Conservation (phyloP, 2,797 vertebrate genomes). For the Rhinoraja longicauda region DNA sequence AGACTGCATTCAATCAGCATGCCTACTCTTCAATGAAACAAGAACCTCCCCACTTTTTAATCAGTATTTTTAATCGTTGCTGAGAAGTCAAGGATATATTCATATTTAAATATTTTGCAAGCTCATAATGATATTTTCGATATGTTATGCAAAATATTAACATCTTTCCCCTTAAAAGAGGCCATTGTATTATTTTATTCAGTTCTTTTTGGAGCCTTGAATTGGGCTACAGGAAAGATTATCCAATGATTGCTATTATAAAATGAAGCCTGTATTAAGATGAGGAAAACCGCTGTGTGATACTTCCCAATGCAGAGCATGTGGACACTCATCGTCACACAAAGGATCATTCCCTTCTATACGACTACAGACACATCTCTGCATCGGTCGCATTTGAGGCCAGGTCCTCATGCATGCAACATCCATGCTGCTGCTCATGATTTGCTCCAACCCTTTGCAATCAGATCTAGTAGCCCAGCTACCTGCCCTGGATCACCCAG, state of each 20-base stretch:
- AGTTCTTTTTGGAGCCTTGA: neutral
- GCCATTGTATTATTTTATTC: neutral
- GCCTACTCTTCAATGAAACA: neutral
- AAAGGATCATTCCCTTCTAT: neutral
- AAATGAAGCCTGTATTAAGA: too few species aligned
- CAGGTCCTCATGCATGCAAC: neutral
- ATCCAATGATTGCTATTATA: too few species aligned
- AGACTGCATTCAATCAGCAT: neutral
- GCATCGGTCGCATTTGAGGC: neutral
- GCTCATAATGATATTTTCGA: neutral
- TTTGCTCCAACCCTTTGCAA: too few species aligned
- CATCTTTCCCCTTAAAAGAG: neutral
- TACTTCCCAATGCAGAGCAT: too few species aligned
- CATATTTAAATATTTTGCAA: neutral
- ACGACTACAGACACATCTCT: neutral
- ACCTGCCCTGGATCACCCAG: neutral
- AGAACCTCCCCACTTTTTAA: neutral
- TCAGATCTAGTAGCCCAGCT: neutral
- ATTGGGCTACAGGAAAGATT: too few species aligned
- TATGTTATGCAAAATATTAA: neutral
- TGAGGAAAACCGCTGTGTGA: too few species aligned
- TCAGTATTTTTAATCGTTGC: neutral
- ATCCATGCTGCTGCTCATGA: neutral
- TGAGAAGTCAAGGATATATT: neutral
- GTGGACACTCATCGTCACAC: neutral